Evolutionary conservation across 2,888 invertebrate species (phyloP).

Genomic region (Macaria notata): DNA sequence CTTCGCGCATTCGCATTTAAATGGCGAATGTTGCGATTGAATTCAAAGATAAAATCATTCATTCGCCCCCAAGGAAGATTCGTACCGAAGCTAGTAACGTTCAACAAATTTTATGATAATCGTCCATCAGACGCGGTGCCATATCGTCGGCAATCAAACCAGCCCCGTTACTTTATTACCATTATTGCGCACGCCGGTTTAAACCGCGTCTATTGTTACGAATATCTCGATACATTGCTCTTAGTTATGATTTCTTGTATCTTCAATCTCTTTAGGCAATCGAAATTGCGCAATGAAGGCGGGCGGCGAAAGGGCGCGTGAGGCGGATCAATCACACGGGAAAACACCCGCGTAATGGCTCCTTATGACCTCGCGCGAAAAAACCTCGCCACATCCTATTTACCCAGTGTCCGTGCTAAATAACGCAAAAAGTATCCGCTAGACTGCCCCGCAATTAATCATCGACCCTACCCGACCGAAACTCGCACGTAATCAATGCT

Average conservation of each 20-base stretch:
- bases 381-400: slow-evolving; percentile 58
- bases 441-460: slow-evolving; percentile 60
- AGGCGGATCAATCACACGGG: slow-evolving; percentile 66
- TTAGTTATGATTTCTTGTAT: slow-evolving; percentile 12
- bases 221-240: too few species aligned
- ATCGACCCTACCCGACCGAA: slow-evolving; percentile 45
- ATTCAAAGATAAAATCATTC: slow-evolving; percentile 4
- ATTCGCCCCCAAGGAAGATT: slow-evolving; percentile 10
- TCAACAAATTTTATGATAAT: slow-evolving; percentile 32
- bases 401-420: slow-evolving; percentile 59
- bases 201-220: slow-evolving; percentile 13
- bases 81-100: slow-evolving; percentile 15
- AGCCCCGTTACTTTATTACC: slow-evolving; percentile 22
- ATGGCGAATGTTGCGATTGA: slow-evolving; percentile 4
- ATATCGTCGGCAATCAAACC: slow-evolving; percentile 25
- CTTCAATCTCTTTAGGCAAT: slow-evolving; percentile 25
- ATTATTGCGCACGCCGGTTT: slow-evolving; percentile 15
- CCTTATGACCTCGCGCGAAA: slow-evolving; percentile 54
- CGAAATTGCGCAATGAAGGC: slow-evolving; percentile 22
- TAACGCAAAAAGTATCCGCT: slow-evolving; percentile 67
- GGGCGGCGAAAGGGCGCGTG: slow-evolving; percentile 40
- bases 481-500: slow-evolving; percentile 52
- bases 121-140: slow-evolving; percentile 25
- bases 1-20: slow-evolving; percentile 9
- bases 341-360: slow-evolving; percentile 69